These are phyloP conservation scores for Chelonus insularis DNA, from an alignment of 1,140 invertebrate genomes.

Conservation along the genomic window DNA sequence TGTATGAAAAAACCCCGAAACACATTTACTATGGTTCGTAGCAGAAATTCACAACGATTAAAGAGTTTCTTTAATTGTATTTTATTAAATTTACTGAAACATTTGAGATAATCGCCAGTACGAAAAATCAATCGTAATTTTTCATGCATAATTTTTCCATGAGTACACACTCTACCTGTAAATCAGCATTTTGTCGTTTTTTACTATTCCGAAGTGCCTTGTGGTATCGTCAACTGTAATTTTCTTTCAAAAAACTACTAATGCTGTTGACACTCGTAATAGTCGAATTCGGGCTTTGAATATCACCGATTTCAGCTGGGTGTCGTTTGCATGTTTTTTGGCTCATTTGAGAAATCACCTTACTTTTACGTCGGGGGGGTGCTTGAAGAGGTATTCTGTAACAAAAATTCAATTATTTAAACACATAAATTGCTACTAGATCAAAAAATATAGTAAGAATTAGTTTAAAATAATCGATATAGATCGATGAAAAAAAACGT, in stretches of 20 bases:
- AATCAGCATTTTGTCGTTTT: slow-evolving; percentile 55
- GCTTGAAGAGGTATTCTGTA: slow-evolving; percentile 52
- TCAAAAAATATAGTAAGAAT: too few species aligned
- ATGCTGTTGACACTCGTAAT: slow-evolving; percentile 82
- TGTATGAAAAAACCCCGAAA: too few species aligned
- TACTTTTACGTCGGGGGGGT: slow-evolving; percentile 44
- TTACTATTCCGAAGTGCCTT: slow-evolving; percentile 51
- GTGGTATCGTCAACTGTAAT: slow-evolving; percentile 67
- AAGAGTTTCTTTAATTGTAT: too few species aligned
- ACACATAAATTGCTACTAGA: background rate
- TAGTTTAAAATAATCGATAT: too few species aligned
- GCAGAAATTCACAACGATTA: too few species aligned
- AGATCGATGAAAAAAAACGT: too few species aligned
- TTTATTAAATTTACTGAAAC: too few species aligned
- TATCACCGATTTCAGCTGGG: slow-evolving; percentile 48
- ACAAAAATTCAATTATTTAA: slow-evolving; percentile 8
- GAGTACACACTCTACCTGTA: slow-evolving; percentile 56
- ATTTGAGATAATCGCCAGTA: too few species aligned
- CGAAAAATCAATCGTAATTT: too few species aligned
- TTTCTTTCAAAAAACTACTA: slow-evolving; percentile 78
- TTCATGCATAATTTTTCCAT: too few species aligned
- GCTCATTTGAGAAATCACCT: slow-evolving; percentile 34
- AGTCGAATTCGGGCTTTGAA: slow-evolving; percentile 67
- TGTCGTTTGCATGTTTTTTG: slow-evolving; percentile 48
- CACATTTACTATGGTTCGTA: too few species aligned